phyloP scores from a whole-genome alignment of 2,797 vertebrate species.

The Lerista edwardsae region DNA sequence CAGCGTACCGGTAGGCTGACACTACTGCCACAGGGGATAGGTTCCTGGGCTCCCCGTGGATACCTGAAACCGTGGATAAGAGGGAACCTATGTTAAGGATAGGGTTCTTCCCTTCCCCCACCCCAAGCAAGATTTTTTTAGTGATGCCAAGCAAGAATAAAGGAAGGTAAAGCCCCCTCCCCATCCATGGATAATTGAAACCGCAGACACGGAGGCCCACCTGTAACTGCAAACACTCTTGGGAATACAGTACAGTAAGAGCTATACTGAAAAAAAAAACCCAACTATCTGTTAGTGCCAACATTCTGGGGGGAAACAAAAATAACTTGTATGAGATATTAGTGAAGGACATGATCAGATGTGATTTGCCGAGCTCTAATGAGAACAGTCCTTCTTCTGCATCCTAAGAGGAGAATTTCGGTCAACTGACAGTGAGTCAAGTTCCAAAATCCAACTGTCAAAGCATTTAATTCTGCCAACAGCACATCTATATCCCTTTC shows the following conservation, averaged over 20 bases:
- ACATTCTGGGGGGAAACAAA: background rate
- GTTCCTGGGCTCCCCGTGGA: too few species aligned
- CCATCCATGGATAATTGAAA: too few species aligned
- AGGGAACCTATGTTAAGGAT: too few species aligned
- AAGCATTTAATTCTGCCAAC: constrained; percentile 18
- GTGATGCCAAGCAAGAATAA: too few species aligned
- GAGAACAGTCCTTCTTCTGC: background rate
- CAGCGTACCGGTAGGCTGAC: too few species aligned
- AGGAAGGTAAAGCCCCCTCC: too few species aligned
- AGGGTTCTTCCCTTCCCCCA: too few species aligned
- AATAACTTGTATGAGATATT: background rate
- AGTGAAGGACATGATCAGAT: constrained; percentile 7
- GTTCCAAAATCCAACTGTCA: constrained; percentile 14
- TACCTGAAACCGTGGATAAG: too few species aligned
- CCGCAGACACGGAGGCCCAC: too few species aligned
- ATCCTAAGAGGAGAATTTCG: constrained; percentile 20
- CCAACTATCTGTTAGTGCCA: background rate
- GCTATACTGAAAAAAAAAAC: background rate
- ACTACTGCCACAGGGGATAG: too few species aligned
- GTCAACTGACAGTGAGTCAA: background rate
- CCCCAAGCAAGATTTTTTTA: too few species aligned
- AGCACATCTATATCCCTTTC: background rate
- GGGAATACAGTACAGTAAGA: background rate
- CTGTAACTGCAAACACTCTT: background rate
- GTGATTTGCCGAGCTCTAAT: background rate